Percentiles rank a stretch among this genome's conserved stretches.
Conservation (phyloP, 2,113 vertebrate species). For the Coptodon bakossiorum region DNA sequence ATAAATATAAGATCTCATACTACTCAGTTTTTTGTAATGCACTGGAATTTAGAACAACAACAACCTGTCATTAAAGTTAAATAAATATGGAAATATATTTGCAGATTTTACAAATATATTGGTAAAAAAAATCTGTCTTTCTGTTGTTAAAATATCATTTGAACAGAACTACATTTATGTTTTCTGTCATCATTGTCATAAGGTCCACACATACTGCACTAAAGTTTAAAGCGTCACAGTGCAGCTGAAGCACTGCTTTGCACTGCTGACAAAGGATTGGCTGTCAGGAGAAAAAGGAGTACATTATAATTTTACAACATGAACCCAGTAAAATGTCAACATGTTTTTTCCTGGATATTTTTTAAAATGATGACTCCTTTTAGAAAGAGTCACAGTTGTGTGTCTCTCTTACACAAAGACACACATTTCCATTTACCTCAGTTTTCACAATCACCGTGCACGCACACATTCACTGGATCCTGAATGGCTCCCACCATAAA, state of each 20-base stretch:
- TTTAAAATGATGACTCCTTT: neutral
- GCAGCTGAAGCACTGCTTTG: neutral
- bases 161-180: neutral
- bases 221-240: neutral
- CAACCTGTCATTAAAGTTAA: neutral
- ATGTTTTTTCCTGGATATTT: neutral
- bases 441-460: neutral
- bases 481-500: conserved; percentile 8
- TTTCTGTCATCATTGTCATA: neutral
- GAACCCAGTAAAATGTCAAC: neutral
- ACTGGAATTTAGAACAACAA: neutral
- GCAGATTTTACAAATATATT: neutral
- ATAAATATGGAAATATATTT: neutral
- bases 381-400: neutral
- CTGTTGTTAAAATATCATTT: neutral
- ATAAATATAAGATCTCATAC: neutral
- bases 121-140: neutral
- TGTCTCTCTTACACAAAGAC: neutral
- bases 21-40: neutral
- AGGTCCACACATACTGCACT: neutral
- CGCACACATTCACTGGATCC: neutral
- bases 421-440: neutral
- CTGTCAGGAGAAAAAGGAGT: neutral
- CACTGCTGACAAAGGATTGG: neutral
- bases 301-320: neutral